Percentiles rank a stretch among this genome's conserved stretches.
Conservation (phyloP, 2,113 vertebrate species). For the Rhizomys pruinosus region DNA sequence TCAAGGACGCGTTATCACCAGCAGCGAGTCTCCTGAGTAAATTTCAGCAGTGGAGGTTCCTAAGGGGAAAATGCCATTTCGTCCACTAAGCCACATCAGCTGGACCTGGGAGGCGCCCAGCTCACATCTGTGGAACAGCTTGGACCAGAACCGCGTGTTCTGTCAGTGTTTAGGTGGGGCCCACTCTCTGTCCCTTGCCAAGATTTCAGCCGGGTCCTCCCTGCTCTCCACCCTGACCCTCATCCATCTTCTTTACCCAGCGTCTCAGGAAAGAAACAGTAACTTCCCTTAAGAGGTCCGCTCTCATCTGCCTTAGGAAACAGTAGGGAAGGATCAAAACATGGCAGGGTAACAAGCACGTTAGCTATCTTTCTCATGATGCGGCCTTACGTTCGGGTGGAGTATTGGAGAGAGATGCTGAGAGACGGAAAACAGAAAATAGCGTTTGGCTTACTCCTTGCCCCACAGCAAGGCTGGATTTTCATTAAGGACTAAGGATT, state of each 20-base stretch:
- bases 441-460: accelerated
- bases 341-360: conserved; percentile 30
- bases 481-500: background rate
- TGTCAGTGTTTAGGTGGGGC: conserved; percentile 75
- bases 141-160: conserved; percentile 63
- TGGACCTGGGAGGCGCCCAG: conserved; percentile 55
- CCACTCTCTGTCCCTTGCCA: background rate
- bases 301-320: conserved; percentile 58
- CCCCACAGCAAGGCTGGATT: background rate
- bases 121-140: conserved; percentile 68
- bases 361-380: background rate
- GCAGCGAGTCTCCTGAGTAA: conserved; percentile 36
- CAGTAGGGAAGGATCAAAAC: conserved; percentile 61
- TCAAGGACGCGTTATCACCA: background rate
- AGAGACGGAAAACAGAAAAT: background rate
- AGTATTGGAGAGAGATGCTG: background rate
- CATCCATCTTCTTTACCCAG: background rate
- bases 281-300: conserved; percentile 74
- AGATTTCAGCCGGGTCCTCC: conserved; percentile 62
- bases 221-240: conserved; percentile 67
- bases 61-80: conserved; percentile 63
- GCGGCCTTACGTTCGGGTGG: background rate
- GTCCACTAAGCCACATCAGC: conserved; percentile 40
- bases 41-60: conserved; percentile 28
- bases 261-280: conserved; percentile 64